phyloP scores from a whole-genome alignment of 2,797 vertebrate genomes.

The Hoplostethus atlanticus region DNA sequence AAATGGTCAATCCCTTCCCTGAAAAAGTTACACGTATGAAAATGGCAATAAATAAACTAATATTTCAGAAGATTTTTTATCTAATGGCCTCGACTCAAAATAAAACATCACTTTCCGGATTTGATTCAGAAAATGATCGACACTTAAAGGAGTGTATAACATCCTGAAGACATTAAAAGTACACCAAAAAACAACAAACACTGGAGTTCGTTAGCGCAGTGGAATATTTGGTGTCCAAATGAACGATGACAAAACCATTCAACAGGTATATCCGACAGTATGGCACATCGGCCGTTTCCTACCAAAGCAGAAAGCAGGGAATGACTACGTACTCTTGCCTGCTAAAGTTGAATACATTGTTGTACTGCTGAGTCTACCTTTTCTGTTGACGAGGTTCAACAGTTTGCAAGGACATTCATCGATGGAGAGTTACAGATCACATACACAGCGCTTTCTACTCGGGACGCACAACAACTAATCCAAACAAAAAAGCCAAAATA shows the following conservation, averaged over 20 bases:
- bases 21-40: slow-evolving; percentile 53
- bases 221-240: slow-evolving; percentile 55
- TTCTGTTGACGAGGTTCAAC: not conserved
- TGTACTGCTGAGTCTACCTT: slow-evolving; percentile 63
- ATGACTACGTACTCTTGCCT: slow-evolving; percentile 3
- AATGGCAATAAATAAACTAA: slow-evolving; percentile 65
- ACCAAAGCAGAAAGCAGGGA: slow-evolving; percentile 24
- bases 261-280: slow-evolving; percentile 70
- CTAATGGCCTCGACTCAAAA: slow-evolving; percentile 11
- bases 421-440: slow-evolving; percentile 42
- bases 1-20: slow-evolving; percentile 50
- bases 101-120: slow-evolving; percentile 23
- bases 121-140: slow-evolving; percentile 28
- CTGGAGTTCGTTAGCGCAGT: slow-evolving; percentile 21
- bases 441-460: slow-evolving; percentile 39
- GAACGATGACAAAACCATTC: slow-evolving; percentile 9
- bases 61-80: not conserved
- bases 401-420: slow-evolving; percentile 29
- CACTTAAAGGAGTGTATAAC: slow-evolving; percentile 58
- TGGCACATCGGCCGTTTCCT: slow-evolving; percentile 48
- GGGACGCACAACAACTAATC: slow-evolving; percentile 30
- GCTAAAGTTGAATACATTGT: slow-evolving; percentile 1
- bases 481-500: not conserved
- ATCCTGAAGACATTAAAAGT: slow-evolving; percentile 26
- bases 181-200: slow-evolving; percentile 32